Percentiles rank a stretch among this genome's conserved stretches.
Conservation (phyloP, 1,140 invertebrate species). For the Oppia nitens region DNA sequence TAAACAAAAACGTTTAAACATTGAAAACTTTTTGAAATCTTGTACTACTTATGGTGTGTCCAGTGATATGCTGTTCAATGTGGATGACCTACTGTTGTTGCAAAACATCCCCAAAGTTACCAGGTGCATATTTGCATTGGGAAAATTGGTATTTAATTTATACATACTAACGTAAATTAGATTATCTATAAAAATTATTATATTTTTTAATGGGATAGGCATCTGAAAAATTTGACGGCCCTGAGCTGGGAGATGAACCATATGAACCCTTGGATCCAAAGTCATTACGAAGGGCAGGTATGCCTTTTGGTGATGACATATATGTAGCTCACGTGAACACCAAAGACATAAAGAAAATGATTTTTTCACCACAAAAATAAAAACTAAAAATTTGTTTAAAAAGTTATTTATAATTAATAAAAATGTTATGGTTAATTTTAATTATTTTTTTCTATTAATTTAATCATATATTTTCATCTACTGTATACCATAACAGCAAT, state of each 20-base stretch:
- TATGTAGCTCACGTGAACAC: constrained; percentile 22
- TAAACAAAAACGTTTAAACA: constrained; percentile 24
- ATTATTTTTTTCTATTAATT: too few species aligned
- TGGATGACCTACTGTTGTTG: constrained; percentile 25
- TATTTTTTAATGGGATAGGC: constrained; percentile 25
- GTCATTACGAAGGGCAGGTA: constrained; percentile 16
- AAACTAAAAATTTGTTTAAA: background rate
- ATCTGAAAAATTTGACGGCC: constrained; percentile 28
- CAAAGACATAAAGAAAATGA: constrained; percentile 17
- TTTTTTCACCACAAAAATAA: background rate
- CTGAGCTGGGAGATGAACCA: constrained; percentile 21
- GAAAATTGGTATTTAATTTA: constrained; percentile 24
- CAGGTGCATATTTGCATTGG: constrained; percentile 25
- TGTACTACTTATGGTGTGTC: constrained; percentile 23
- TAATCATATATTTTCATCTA: too few species aligned
- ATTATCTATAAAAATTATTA: constrained; percentile 1
- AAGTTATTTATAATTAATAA: background rate
- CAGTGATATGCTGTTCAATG: constrained; percentile 24
- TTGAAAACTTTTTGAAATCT: constrained; percentile 23
- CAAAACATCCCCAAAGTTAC: constrained; percentile 26
- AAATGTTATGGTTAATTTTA: too few species aligned
- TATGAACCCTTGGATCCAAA: constrained; percentile 20
- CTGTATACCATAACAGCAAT: too few species aligned
- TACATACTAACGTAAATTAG: background rate
- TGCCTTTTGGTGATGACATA: constrained; percentile 22